Percentiles rank a stretch among this genome's conserved stretches.
phyloP scores from a whole-genome alignment of 2,888 invertebrate genomes.

The Nemotelus nigrinus region DNA sequence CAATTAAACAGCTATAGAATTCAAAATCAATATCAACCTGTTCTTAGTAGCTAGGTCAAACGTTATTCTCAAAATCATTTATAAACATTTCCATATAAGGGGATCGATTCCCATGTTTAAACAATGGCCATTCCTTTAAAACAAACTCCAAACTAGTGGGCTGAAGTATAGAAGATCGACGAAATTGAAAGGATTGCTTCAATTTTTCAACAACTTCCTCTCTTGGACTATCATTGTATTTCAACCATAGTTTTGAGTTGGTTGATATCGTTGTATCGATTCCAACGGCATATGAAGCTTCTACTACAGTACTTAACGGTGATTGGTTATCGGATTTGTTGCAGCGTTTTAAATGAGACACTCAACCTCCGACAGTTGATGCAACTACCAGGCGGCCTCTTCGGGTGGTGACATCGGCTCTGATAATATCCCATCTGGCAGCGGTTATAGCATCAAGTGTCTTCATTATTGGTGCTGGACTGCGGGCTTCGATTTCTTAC shows the following conservation, averaged over 20 bases:
- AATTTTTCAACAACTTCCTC: background rate
- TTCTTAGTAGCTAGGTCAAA: background rate
- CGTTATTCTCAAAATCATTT: background rate
- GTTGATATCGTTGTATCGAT: background rate
- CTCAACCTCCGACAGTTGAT: too few species aligned
- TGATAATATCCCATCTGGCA: too few species aligned
- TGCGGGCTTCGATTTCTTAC: too few species aligned
- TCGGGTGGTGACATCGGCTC: too few species aligned
- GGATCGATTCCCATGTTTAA: background rate
- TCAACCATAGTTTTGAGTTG: background rate
- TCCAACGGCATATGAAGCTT: background rate
- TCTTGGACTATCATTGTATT: background rate
- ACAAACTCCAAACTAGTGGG: background rate
- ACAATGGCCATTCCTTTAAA: background rate
- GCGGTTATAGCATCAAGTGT: too few species aligned
- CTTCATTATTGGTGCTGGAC: too few species aligned
- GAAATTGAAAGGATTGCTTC: background rate
- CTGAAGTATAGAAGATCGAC: background rate
- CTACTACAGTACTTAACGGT: too few species aligned
- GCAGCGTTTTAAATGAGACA: background rate
- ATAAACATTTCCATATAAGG: background rate
- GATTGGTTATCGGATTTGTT: background rate
- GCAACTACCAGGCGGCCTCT: too few species aligned
- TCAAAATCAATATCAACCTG: background rate
- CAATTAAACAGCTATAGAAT: background rate